A percentile compares a stretch with the other conserved stretches of the same genome.
Evolutionary conservation across 2,888 invertebrate species (phyloP).

Genomic region (Clunio marinus): DNA sequence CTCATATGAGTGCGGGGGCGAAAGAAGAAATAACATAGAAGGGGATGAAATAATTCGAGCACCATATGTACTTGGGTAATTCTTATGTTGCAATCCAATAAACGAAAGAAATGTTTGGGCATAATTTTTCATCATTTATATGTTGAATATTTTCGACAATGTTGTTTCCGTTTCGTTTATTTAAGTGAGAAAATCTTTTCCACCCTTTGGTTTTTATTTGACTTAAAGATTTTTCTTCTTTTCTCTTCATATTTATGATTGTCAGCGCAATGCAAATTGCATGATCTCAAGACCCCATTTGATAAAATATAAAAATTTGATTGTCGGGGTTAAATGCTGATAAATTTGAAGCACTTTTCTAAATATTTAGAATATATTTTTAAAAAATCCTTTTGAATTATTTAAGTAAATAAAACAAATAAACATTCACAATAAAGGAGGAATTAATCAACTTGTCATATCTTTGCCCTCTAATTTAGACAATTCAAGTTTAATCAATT

Average conservation of each 20-base stretch:
- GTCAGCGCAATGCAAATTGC: neutral
- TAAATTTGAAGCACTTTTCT: too few species aligned
- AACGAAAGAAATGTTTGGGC: conserved; percentile 6
- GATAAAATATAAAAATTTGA: too few species aligned
- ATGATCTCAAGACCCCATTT: neutral
- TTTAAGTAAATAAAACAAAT: too few species aligned
- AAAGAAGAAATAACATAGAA: too few species aligned
- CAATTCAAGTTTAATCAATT: too few species aligned
- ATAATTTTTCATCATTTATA: conserved; percentile 37
- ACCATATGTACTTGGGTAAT: conserved; percentile 17
- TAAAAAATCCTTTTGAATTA: too few species aligned
- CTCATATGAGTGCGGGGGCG: neutral
- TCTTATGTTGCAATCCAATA: conserved; percentile 37
- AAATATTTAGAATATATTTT: too few species aligned
- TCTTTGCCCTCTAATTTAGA: too few species aligned
- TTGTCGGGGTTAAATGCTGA: too few species aligned
- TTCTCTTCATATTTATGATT: neutral
- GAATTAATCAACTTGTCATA: too few species aligned
- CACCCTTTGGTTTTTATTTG: conserved; percentile 1
- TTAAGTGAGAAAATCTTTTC: neutral
- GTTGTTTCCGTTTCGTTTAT: neutral
- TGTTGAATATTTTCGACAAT: neutral
- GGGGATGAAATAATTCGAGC: neutral
- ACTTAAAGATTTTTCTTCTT: conserved; percentile 26
- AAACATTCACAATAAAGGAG: too few species aligned